Evolutionary conservation across 2,888 invertebrate genomes (phyloP).

Genomic region (Neria commutata): DNA sequence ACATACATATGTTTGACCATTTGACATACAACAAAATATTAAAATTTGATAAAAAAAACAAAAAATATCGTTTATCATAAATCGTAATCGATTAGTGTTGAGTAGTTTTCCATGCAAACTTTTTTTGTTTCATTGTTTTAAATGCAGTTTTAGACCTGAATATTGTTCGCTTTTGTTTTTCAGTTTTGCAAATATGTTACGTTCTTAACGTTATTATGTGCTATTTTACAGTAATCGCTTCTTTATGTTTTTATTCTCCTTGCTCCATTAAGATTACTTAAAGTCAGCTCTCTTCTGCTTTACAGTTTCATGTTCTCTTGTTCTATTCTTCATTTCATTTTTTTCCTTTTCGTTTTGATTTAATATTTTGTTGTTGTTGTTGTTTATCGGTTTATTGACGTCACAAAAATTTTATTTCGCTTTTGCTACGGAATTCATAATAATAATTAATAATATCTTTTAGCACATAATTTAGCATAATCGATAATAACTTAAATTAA

Average conservation of each 20-base stretch:
- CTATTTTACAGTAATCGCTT: constrained; percentile 15
- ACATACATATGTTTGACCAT: too few relatives aligned
- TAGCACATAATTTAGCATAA: neutral
- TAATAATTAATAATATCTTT: constrained; percentile 40
- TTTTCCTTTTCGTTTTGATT: constrained; percentile 26
- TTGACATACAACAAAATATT: too few relatives aligned
- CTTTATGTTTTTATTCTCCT: constrained; percentile 14
- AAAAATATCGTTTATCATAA: too few relatives aligned
- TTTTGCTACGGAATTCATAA: constrained; percentile 60
- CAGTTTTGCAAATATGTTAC: constrained; percentile 30
- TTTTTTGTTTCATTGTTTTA: constrained; percentile 33
- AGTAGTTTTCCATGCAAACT: too few relatives aligned
- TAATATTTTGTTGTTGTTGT: constrained; percentile 27
- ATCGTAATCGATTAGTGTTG: too few relatives aligned
- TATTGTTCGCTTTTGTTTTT: constrained; percentile 36
- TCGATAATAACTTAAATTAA: neutral
- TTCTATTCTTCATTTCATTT: constrained; percentile 9
- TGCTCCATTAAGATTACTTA: constrained; percentile 19
- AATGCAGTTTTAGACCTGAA: constrained; percentile 57
- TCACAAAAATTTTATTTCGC: constrained; percentile 58
- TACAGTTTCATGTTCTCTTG: constrained; percentile 8
- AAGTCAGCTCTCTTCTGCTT: constrained; percentile 3
- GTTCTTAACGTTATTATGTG: constrained; percentile 24
- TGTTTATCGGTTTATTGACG: constrained; percentile 56
- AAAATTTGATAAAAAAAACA: too few relatives aligned